These are phyloP conservation scores for Tetropium fuscum DNA, from an alignment of 2,888 invertebrate genomes.

Conservation along the genomic window DNA sequence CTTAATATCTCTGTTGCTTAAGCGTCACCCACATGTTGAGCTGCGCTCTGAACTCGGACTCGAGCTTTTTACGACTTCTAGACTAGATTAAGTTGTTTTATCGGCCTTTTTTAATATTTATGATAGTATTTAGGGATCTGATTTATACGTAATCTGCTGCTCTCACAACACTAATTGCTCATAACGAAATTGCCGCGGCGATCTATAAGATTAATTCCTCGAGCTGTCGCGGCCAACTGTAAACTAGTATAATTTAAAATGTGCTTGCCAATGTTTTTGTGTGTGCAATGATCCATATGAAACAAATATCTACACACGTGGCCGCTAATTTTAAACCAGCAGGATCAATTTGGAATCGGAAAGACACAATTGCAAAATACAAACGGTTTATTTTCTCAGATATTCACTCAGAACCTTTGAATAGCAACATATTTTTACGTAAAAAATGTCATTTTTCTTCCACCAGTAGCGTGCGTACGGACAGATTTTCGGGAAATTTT, in stretches of 20 bases:
- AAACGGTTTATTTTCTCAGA: too few relatives aligned
- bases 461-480: too few relatives aligned
- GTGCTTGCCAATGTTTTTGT: background rate
- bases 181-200: conserved; percentile 7
- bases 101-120: conserved; percentile 17
- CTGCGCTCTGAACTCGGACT: conserved; percentile 2
- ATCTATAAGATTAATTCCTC: conserved; percentile 12
- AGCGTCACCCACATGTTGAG: conserved; percentile 24
- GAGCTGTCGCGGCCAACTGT: conserved; percentile 12
- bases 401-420: too few relatives aligned
- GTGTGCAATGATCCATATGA: conserved; percentile 12
- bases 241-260: conserved; percentile 20
- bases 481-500: too few relatives aligned
- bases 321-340: conserved; percentile 4
- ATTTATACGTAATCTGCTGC: conserved; percentile 12
- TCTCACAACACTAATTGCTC: conserved; percentile 5
- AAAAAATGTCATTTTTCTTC: too few relatives aligned
- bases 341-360: too few relatives aligned
- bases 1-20: conserved; percentile 29
- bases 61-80: conserved; percentile 5
- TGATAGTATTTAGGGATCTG: conserved; percentile 5
- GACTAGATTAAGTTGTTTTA: conserved; percentile 11
- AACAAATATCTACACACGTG: background rate
- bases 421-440: too few relatives aligned
- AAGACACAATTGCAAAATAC: too few relatives aligned